Conservation (phyloP, 2,888 invertebrate species). For the Hoplodrina ambigua region DNA sequence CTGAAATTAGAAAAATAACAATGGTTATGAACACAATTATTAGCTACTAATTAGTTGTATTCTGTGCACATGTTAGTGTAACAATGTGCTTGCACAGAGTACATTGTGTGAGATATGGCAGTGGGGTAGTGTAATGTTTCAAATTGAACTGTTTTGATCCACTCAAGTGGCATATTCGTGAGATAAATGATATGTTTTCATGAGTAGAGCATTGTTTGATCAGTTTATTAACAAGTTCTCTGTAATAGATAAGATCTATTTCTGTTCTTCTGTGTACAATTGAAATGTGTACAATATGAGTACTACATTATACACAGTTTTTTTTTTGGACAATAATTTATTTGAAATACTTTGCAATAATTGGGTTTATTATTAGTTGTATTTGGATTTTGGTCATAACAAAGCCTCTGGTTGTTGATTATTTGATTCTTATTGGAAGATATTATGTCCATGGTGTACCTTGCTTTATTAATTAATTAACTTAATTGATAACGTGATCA, state of each 20-base stretch:
- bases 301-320: too few species aligned
- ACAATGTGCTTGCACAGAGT: conserved; percentile 7
- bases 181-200: conserved; percentile 48
- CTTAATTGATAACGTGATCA: neutral
- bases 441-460: neutral
- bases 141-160: conserved; percentile 37
- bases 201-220: conserved; percentile 48
- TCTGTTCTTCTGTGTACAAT: conserved; percentile 23
- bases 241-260: conserved; percentile 54
- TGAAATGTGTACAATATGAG: conserved; percentile 11
- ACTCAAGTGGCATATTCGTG: conserved; percentile 28
- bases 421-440: conserved; percentile 13
- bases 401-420: neutral
- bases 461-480: neutral
- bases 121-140: conserved; percentile 6
- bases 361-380: neutral
- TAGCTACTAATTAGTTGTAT: conserved; percentile 17
- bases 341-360: neutral
- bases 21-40: conserved; percentile 1
- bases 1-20: conserved; percentile 27
- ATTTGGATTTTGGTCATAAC: neutral
- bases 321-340: neutral
- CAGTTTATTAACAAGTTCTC: conserved; percentile 45
- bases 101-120: conserved; percentile 19
- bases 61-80: conserved; percentile 11